Evolutionary conservation across 1,140 invertebrate genomes (phyloP).

Genomic region (Copidosoma floridanum): DNA sequence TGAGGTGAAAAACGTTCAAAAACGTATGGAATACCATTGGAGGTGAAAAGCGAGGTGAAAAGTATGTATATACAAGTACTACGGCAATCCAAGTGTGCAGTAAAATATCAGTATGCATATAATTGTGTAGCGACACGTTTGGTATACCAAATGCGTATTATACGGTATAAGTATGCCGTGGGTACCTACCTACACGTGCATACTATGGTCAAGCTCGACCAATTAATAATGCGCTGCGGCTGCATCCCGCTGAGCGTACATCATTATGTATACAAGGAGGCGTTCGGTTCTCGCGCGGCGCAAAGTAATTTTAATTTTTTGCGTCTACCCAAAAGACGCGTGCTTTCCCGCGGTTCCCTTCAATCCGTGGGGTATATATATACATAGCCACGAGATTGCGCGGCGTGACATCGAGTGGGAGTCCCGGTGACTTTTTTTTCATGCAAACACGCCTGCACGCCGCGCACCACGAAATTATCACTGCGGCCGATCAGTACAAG

Average conservation of each 20-base stretch:
- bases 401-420: slow-evolving; percentile 2
- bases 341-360: neutral
- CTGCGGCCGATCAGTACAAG: neutral
- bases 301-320: slow-evolving; percentile 40
- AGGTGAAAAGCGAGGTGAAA: too few species aligned
- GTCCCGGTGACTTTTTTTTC: neutral
- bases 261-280: too few species aligned
- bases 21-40: too few species aligned
- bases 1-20: too few species aligned
- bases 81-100: too few species aligned
- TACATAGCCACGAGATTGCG: neutral
- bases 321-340: neutral
- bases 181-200: slow-evolving; percentile 37
- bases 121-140: too few species aligned
- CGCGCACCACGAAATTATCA: slow-evolving; percentile 13
- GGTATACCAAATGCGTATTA: too few species aligned
- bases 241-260: too few species aligned
- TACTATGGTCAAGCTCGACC: slow-evolving; percentile 37
- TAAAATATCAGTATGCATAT: too few species aligned
- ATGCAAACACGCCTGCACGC: neutral
- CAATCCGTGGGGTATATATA: slow-evolving; percentile 1
- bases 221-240: slow-evolving; percentile 31
- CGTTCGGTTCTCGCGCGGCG: slow-evolving; percentile 29
- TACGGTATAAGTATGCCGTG: slow-evolving; percentile 30
- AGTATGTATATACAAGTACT: too few species aligned